phyloP scores from a whole-genome alignment of 2,888 invertebrate species.

The Melanchra persicariae region DNA sequence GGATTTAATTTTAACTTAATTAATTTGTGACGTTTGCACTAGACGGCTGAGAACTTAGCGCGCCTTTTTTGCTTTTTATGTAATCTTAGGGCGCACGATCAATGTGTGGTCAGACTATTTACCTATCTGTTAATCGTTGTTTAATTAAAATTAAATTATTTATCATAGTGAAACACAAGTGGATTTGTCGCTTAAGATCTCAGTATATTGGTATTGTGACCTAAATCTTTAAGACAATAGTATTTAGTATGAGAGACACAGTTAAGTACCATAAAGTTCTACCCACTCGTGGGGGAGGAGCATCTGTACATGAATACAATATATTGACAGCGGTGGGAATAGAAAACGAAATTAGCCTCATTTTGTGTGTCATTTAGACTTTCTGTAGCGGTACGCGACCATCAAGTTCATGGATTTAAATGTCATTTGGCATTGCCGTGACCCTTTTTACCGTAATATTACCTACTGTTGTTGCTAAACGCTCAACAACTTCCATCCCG shows the following conservation, averaged over 20 bases:
- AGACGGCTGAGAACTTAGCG: slow-evolving; percentile 20
- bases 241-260: slow-evolving; percentile 18
- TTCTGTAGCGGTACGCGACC: slow-evolving; percentile 64
- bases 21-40: slow-evolving; percentile 52
- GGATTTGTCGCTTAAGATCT: slow-evolving; percentile 8
- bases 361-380: slow-evolving; percentile 64
- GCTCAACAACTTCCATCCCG: slow-evolving; percentile 19
- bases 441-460: slow-evolving; percentile 59
- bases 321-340: slow-evolving; percentile 60
- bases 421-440: slow-evolving; percentile 62
- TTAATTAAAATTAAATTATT: slow-evolving; percentile 3
- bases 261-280: slow-evolving; percentile 19
- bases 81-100: slow-evolving; percentile 16
- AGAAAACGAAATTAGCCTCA: slow-evolving; percentile 67
- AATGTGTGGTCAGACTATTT: slow-evolving; percentile 13
- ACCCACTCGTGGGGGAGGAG: slow-evolving; percentile 16
- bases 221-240: slow-evolving; percentile 4
- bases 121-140: slow-evolving; percentile 4
- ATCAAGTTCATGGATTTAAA: slow-evolving; percentile 67
- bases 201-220: neutral
- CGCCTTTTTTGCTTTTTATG: slow-evolving; percentile 16
- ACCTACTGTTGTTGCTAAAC: slow-evolving; percentile 36
- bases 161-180: neutral
- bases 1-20: slow-evolving; percentile 57
- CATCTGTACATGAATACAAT: slow-evolving; percentile 46